Evolutionary conservation across 2,113 vertebrate species (phyloP), one percentile per base, ranked within the genome.

Genomic region (Protomyctophum bolini): DNA sequence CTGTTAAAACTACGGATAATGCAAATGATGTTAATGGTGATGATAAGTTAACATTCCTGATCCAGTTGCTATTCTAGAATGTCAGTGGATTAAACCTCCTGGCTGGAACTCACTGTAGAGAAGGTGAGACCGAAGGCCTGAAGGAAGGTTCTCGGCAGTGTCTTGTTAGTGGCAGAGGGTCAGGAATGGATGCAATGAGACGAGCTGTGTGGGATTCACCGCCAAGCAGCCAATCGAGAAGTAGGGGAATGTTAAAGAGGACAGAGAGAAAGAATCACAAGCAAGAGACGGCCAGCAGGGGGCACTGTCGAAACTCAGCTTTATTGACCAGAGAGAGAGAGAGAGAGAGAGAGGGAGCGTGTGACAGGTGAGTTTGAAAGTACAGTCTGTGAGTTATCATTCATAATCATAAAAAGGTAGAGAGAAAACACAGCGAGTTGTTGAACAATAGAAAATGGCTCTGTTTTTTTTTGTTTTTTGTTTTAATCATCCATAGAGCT

Each of bases 291-390:
- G 33, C 33, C 33, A 2, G 88, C 87, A 90, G 85, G 80, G 66
- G 82, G 82, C 81, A 86, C 83, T 91, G 86, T 85, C 90, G 87
- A 87, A 90, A 89, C 75, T 88, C 83, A 86, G 87, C 86, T 91
- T 91, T 91, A 91, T 91, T 90, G 83, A 88, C 86, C 82, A 85
- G 84, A 87, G 83, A 83, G 80, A 80, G 86, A 85, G 29, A 41
- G 76, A 85, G 83, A 80, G 69, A 82, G 83, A 82, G 76, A 68
- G 72, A 70, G 61, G 49, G 61, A 66, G 70, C 21, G 15, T 15
- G 61, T 63, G 61, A 58, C 45, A 21, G 48, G 29, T 9, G 12
- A 56, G 66, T 41, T 9, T 45, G 67, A 63, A 21, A 49, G 69
- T 54, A 52, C 28, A 63, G 63, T 68, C 67, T 58, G 78, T 58